Base-by-base conservation (phyloP, 2,113 vertebrate genomes). In the Hylia prasina region DNA sequence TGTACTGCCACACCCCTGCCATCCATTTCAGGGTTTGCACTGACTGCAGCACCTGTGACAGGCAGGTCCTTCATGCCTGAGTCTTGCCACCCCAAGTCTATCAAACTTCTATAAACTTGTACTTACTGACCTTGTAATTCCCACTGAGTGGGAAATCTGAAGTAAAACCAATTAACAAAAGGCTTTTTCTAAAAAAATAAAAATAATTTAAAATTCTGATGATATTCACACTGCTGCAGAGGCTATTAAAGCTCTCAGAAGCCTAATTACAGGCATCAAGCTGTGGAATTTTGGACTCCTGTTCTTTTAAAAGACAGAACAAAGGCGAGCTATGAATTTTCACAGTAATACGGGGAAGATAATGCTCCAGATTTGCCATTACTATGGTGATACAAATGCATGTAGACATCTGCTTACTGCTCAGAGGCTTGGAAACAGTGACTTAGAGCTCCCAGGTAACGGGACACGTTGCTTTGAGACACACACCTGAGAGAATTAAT, bases 311-410 rank as follows among this genome's bases (percentile, higher is more conserved):
- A 73, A 77, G 10, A 53, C 15, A 54, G 30, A 40, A 68, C 17
- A 45, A 57, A 90, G 47, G 13, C 1, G 0, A n/a, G 16, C 27
- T 48, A 2, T 54, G 68, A 39, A 10, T 77, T 86, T 73, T 87
- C 2, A 3, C 28, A 50, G 37, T 81, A 31, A 22, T 25, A 12
- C 1, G 47, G 68, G 30, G 45, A 86, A 65, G 30, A 30, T 70
- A 22, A 16, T 50, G 5, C 47, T 25, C 24, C 39, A 69, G 7
- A 20, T 72, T 50, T 72, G 57, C 53, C n/a, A 22, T 87, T 51
- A 24, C 23, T 61, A 0, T 6, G 15, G 3, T 50, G 19, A 17
- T 66, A 28, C 0, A 1, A 56, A 50, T 21, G 10, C 3, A 5
- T 82, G 24, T 35, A 10, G n/a, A 14, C 14, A 9, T 63, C 45